phyloP scores from a whole-genome alignment of 2,797 vertebrate genomes.

The Sebastes flavidus region DNA sequence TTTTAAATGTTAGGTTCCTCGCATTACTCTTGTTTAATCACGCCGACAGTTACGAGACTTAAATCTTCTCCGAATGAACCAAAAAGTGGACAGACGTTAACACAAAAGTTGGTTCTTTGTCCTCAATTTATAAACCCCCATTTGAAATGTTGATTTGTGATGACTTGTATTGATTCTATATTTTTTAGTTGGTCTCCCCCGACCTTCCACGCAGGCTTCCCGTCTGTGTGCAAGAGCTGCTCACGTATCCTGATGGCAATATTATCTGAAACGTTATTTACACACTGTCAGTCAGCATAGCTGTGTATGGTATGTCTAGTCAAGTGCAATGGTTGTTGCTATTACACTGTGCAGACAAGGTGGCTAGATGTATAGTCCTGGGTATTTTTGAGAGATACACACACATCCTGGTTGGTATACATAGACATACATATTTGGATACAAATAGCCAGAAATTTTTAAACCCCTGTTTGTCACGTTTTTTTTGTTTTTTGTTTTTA shows the following conservation, averaged over 20 bases:
- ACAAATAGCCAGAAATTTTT: slow-evolving; percentile 50
- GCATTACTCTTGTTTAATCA: slow-evolving; percentile 24
- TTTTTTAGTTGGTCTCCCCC: slow-evolving; percentile 58
- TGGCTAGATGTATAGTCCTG: slow-evolving; percentile 72
- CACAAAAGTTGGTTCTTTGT: slow-evolving; percentile 20
- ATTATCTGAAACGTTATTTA: slow-evolving; percentile 65
- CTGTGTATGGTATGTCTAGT: slow-evolving; percentile 78
- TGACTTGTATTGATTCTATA: slow-evolving; percentile 39
- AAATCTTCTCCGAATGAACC: slow-evolving; percentile 59
- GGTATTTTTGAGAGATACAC: slow-evolving; percentile 44
- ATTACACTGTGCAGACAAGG: slow-evolving; percentile 79
- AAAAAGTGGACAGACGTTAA: slow-evolving; percentile 57
- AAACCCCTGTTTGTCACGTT: slow-evolving; percentile 44
- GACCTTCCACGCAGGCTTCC: slow-evolving; percentile 53
- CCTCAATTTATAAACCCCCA: slow-evolving; percentile 32
- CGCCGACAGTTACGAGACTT: slow-evolving; percentile 41
- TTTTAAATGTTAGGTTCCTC: slow-evolving; percentile 66
- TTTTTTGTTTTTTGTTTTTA: slow-evolving; percentile 42
- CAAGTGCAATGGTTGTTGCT: slow-evolving; percentile 78
- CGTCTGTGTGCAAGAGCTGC: slow-evolving; percentile 73
- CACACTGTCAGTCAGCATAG: slow-evolving; percentile 71
- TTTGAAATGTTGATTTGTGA: slow-evolving; percentile 62
- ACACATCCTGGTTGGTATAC: slow-evolving; percentile 55
- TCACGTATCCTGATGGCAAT: slow-evolving; percentile 74
- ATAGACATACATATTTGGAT: slow-evolving; percentile 43